These are phyloP conservation scores for Synanthedon tipuliformis DNA, from an alignment of 2,888 invertebrate species.

Conservation along the genomic window DNA sequence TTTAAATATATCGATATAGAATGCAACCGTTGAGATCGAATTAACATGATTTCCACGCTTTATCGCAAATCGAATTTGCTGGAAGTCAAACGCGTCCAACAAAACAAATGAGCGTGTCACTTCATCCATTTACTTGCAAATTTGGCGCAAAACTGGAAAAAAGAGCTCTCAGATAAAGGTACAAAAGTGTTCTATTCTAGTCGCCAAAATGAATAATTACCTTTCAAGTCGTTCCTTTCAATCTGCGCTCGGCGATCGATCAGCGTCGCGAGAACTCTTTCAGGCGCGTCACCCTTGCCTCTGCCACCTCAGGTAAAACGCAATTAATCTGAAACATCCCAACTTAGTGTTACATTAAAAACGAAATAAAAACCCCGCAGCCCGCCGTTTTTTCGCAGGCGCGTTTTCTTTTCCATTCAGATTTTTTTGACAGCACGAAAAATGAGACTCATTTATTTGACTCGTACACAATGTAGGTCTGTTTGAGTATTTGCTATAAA, in stretches of 20 bases:
- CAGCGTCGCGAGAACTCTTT: constrained; percentile 68
- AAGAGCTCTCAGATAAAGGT: constrained; percentile 60
- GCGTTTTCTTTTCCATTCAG: constrained; percentile 69
- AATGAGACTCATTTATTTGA: constrained; percentile 71
- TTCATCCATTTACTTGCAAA: constrained; percentile 67
- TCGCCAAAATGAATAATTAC: constrained; percentile 70
- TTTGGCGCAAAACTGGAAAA: constrained; percentile 65
- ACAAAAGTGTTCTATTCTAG: constrained; percentile 70
- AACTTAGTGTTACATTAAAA: constrained; percentile 70
- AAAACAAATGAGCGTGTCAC: constrained; percentile 64
- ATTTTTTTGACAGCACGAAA: constrained; percentile 72
- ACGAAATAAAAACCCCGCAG: constrained; percentile 59
- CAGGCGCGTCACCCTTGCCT: constrained; percentile 63
- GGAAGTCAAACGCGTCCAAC: constrained; percentile 53
- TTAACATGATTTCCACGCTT: not conserved
- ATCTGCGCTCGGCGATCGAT: constrained; percentile 64
- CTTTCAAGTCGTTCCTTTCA: constrained; percentile 68
- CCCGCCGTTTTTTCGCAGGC: constrained; percentile 60
- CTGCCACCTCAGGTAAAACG: constrained; percentile 56
- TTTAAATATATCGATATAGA: too few relatives aligned
- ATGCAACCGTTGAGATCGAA: not conserved
- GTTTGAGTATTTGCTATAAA: constrained; percentile 73
- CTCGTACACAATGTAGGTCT: constrained; percentile 71
- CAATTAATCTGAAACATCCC: constrained; percentile 71
- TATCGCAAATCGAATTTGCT: constrained; percentile 41